phyloP scores from a whole-genome alignment of 2,113 vertebrate genomes.

The Chaetodon trifascialis region DNA sequence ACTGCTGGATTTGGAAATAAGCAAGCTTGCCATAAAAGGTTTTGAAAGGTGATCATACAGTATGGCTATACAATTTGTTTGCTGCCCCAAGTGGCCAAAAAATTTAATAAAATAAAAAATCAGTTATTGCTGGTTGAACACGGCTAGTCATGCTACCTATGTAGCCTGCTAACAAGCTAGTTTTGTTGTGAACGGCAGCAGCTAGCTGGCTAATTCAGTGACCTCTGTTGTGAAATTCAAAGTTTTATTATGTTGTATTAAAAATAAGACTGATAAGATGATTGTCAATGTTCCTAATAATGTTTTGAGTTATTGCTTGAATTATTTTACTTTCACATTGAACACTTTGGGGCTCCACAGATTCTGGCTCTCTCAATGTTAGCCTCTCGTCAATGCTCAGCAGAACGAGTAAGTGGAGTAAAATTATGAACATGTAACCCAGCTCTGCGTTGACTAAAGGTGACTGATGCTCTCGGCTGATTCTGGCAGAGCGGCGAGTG shows the following conservation, averaged over 20 bases:
- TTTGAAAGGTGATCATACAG: too few species aligned
- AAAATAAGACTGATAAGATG: not conserved
- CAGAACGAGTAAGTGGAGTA: not conserved
- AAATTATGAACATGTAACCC: constrained; percentile 7
- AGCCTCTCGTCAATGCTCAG: not conserved
- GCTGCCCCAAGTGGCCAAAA: too few species aligned
- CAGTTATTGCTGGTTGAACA: too few species aligned
- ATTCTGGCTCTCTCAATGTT: not conserved
- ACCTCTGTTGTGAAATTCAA: not conserved
- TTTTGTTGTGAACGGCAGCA: too few species aligned
- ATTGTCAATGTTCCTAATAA: not conserved
- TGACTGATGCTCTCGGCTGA: constrained; percentile 24
- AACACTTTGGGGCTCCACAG: not conserved
- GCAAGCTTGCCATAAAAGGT: too few species aligned
- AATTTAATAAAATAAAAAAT: too few species aligned
- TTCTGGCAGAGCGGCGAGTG: constrained; percentile 36
- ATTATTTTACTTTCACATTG: not conserved
- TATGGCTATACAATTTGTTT: too few species aligned
- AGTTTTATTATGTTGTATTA: not conserved
- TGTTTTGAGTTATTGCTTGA: not conserved
- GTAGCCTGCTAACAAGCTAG: too few species aligned
- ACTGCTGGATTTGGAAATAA: too few species aligned
- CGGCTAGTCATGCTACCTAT: too few species aligned
- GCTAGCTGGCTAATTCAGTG: too few species aligned
- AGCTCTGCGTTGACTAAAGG: constrained; percentile 25